phyloP scores from a whole-genome alignment of 2,888 invertebrate species.

The Agriotes lineatus region DNA sequence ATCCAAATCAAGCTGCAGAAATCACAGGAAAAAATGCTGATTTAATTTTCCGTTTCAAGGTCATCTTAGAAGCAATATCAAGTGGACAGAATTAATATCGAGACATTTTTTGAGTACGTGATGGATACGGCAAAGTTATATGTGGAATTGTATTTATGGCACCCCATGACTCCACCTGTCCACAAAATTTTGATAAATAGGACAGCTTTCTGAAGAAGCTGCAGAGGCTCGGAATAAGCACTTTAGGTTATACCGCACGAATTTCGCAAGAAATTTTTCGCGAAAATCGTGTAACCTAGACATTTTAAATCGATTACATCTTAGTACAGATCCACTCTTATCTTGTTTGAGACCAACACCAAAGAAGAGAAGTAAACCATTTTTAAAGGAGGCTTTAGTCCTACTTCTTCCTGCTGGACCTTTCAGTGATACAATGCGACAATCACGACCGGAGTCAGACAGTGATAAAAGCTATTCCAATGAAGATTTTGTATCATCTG shows the following conservation, averaged over 20 bases:
- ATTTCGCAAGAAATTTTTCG: conserved; percentile 49
- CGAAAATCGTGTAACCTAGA: too few relatives aligned
- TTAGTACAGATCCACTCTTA: too few relatives aligned
- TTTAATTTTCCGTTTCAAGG: conserved; percentile 53
- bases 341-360: too few relatives aligned
- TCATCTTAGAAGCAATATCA: conserved; percentile 53
- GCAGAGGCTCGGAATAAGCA: conserved; percentile 41
- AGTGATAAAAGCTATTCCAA: too few relatives aligned
- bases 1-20: conserved; percentile 47
- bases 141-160: conserved; percentile 52
- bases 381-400: too few relatives aligned
- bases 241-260: conserved; percentile 50
- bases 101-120: conserved; percentile 38
- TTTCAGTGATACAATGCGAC: conserved; percentile 48
- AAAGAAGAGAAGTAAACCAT: too few relatives aligned
- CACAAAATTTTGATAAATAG: conserved; percentile 54
- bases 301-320: too few relatives aligned
- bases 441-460: too few relatives aligned
- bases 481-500: too few relatives aligned
- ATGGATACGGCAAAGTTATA: conserved; percentile 46
- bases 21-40: conserved; percentile 55
- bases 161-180: conserved; percentile 52
- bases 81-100: conserved; percentile 38
- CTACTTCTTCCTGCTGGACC: conserved; percentile 29
- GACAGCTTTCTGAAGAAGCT: conserved; percentile 37